Evolutionary conservation across 2,888 invertebrate species (phyloP).

Genomic region (Pristionchus exspectatus): DNA sequence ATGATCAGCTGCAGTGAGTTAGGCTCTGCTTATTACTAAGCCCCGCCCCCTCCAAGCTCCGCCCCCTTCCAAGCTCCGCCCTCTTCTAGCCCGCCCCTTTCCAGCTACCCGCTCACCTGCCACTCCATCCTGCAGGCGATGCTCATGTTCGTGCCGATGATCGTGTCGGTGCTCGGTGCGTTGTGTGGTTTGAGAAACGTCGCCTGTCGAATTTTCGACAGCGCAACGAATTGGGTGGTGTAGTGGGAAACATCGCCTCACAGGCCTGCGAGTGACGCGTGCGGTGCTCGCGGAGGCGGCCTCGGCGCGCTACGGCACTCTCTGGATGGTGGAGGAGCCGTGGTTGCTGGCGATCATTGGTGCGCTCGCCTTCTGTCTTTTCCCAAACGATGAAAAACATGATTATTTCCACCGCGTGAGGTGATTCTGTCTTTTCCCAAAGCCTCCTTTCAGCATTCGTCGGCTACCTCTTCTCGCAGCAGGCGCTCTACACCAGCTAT

Average conservation of each 20-base stretch:
- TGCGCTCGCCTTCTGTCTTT: background rate
- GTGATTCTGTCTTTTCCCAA: background rate
- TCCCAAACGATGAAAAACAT: background rate
- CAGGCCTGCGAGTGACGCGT: constrained; percentile 14
- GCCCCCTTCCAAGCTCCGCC: constrained; percentile 6
- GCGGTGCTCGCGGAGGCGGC: background rate
- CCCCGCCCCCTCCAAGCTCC: background rate
- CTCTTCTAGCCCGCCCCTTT: background rate
- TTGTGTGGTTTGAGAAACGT: constrained; percentile 1
- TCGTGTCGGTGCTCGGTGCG: background rate
- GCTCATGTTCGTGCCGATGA: background rate
- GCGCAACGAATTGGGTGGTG: background rate
- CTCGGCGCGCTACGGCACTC: background rate
- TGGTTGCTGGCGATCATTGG: constrained; percentile 28
- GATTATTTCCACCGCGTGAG: background rate
- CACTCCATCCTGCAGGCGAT: background rate
- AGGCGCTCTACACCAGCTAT: background rate
- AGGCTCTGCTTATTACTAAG: too few relatives aligned
- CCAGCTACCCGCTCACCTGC: constrained; percentile 11
- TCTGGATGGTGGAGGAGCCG: background rate
- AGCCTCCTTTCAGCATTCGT: background rate
- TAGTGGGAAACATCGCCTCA: background rate
- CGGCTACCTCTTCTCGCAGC: background rate
- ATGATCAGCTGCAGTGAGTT: background rate
- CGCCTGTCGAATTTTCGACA: constrained; percentile 19